Conservation (phyloP, 2,113 vertebrate species). For the Atrichornis clamosus region DNA sequence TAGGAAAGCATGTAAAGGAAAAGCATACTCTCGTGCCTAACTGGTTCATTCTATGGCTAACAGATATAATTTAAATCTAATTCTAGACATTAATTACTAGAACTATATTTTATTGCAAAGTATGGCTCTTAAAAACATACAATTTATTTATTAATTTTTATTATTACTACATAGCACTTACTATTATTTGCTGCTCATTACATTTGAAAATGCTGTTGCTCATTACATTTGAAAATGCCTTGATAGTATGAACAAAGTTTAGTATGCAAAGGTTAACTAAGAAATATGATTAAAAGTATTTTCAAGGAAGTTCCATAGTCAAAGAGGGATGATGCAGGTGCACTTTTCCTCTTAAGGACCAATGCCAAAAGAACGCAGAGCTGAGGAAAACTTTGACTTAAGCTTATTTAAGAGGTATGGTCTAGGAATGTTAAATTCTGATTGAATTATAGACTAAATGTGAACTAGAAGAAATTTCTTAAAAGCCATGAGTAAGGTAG, state of each 20-base stretch:
- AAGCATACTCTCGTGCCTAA: not conserved
- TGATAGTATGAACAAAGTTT: not conserved
- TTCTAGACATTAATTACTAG: not conserved
- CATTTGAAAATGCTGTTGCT: not conserved
- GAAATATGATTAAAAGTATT: not conserved
- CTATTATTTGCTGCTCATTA: not conserved
- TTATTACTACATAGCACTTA: not conserved
- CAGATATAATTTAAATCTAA: not conserved
- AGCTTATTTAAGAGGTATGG: not conserved
- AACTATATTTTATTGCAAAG: not conserved
- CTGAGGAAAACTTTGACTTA: not conserved
- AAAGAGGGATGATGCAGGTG: not conserved
- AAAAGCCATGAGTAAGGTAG: not conserved
- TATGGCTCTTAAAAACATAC: not conserved
- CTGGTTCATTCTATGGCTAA: not conserved
- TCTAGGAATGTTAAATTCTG: not conserved
- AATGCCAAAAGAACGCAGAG: not conserved
- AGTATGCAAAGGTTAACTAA: not conserved
- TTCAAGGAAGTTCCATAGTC: not conserved
- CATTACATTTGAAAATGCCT: not conserved
- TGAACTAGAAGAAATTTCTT: not conserved
- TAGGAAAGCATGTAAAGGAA: not conserved
- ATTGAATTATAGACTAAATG: not conserved
- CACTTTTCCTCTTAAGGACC: not conserved
- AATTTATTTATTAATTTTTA: not conserved